Conservation (phyloP, 2,888 invertebrate species). For the Pegoplata infirma region DNA sequence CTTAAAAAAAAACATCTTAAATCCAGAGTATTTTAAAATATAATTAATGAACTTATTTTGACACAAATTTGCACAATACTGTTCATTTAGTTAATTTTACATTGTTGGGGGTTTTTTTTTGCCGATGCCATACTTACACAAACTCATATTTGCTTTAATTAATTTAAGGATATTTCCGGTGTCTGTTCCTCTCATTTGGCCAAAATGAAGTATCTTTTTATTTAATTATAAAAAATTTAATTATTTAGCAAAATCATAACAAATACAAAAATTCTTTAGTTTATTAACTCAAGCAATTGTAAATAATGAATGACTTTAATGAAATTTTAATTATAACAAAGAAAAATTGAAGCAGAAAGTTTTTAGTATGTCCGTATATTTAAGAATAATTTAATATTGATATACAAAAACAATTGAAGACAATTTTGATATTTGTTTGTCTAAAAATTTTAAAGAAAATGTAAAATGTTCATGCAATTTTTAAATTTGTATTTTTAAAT, state of each 20-base stretch:
- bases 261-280: conserved; percentile 4
- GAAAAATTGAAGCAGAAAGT: background rate
- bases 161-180: conserved; percentile 1
- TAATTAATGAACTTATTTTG: background rate
- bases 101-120: background rate
- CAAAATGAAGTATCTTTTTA: background rate
- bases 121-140: background rate
- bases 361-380: too few species aligned
- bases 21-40: background rate
- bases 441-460: too few species aligned
- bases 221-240: background rate
- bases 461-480: too few species aligned
- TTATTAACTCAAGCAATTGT: conserved; percentile 12
- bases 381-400: too few species aligned
- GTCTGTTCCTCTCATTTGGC: background rate
- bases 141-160: conserved; percentile 7
- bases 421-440: too few species aligned
- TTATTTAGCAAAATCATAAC: conserved; percentile 15
- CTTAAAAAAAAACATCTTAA: background rate
- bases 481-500: too few species aligned
- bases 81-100: conserved; percentile 9
- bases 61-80: background rate
- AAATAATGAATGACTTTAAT: conserved; percentile 7
- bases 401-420: too few species aligned
- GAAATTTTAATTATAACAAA: conserved; percentile 21